A percentile compares a stretch with the other conserved stretches of the same genome.
Evolutionary conservation across 2,797 vertebrate species (phyloP).

Genomic region (Gymnoscopelus braueri): DNA sequence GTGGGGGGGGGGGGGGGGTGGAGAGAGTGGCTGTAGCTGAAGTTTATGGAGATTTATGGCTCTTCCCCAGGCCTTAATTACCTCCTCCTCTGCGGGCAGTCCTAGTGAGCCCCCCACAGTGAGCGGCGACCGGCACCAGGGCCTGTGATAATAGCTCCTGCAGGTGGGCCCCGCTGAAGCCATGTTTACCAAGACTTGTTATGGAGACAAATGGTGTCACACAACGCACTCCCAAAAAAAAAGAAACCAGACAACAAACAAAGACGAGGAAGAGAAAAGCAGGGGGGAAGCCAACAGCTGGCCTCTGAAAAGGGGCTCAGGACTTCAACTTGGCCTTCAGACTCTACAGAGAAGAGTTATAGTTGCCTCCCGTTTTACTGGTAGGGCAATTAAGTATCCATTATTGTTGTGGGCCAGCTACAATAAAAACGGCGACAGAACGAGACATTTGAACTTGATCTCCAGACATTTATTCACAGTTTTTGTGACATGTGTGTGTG

Average conservation of each 20-base stretch:
- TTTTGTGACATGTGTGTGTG: neutral
- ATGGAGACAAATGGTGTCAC: slow-evolving; percentile 83
- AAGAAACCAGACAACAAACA: slow-evolving; percentile 67
- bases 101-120: slow-evolving; percentile 70
- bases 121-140: slow-evolving; percentile 69
- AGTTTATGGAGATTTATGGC: slow-evolving; percentile 88
- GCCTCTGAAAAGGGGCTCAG: slow-evolving; percentile 49
- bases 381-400: slow-evolving; percentile 48
- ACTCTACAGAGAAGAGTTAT: slow-evolving; percentile 43
- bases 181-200: slow-evolving; percentile 78
- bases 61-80: slow-evolving; percentile 78
- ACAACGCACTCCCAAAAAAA: slow-evolving; percentile 21
- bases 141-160: slow-evolving; percentile 72
- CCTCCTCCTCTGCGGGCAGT: slow-evolving; percentile 81
- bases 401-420: slow-evolving; percentile 31
- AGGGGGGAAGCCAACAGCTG: slow-evolving; percentile 53
- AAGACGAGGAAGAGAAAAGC: slow-evolving; percentile 50
- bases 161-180: slow-evolving; percentile 78
- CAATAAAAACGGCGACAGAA: slow-evolving; percentile 41
- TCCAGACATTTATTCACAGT: neutral
- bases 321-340: slow-evolving; percentile 80
- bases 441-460: slow-evolving; percentile 37
- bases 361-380: slow-evolving; percentile 43
- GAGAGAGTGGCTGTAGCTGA: slow-evolving; percentile 66
- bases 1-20: slow-evolving; percentile 32